Percentiles rank a stretch among this genome's conserved stretches.
Evolutionary conservation across 2,113 vertebrate species (phyloP).

Genomic region (Neogobius melanostomus): DNA sequence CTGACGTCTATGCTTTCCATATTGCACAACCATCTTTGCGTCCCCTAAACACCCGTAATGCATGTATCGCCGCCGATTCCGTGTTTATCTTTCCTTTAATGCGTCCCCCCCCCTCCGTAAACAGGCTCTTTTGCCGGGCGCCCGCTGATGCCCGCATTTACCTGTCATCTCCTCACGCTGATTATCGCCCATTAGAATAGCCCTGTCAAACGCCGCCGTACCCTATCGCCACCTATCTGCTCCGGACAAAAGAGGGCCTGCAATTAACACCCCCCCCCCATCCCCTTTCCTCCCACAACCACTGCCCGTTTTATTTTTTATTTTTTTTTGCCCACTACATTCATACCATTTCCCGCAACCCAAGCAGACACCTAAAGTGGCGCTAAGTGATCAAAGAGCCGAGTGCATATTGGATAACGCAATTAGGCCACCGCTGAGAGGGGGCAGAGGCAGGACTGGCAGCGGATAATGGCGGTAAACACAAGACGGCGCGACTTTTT

Average conservation of each 20-base stretch:
- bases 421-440: constrained; percentile 73
- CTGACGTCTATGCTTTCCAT: too few species aligned
- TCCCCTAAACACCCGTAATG: not conserved
- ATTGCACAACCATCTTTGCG: not conserved
- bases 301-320: constrained; percentile 10
- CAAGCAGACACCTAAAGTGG: constrained; percentile 78
- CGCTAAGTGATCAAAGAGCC: constrained; percentile 76
- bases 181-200: constrained; percentile 54
- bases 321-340: constrained; percentile 35
- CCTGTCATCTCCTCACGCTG: constrained; percentile 28
- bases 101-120: not conserved
- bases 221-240: constrained; percentile 55
- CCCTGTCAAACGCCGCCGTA: constrained; percentile 46
- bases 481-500: constrained; percentile 71
- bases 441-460: constrained; percentile 57
- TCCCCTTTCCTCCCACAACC: constrained; percentile 17
- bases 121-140: not conserved
- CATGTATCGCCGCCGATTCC: constrained; percentile 11
- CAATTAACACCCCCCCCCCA: constrained; percentile 67
- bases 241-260: constrained; percentile 63
- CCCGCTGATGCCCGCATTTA: constrained; percentile 24
- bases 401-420: constrained; percentile 76
- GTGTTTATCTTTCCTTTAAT: constrained; percentile 7
- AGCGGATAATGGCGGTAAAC: constrained; percentile 75
- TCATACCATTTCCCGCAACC: constrained; percentile 70